Conservation (phyloP, 2,888 invertebrate species). For the Hydroisotoma schaefferi region DNA sequence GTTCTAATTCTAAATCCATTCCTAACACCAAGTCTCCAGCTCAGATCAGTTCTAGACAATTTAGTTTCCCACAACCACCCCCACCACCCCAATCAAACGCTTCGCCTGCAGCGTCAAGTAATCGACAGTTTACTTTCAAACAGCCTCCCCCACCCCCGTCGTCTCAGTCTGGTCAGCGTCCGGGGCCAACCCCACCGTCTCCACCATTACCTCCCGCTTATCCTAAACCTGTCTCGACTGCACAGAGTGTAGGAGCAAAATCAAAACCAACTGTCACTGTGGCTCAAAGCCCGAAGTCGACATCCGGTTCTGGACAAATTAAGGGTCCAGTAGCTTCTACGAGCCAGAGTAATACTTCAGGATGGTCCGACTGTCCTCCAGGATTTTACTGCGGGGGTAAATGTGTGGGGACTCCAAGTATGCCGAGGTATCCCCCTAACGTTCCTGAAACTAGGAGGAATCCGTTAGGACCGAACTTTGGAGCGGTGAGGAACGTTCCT, state of each 20-base stretch:
- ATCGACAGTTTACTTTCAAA: neutral
- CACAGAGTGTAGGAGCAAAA: neutral
- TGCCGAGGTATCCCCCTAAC: constrained; percentile 22
- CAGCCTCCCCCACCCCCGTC: constrained; percentile 3
- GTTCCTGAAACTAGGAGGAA: constrained; percentile 12
- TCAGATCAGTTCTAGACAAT: neutral
- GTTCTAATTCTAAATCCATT: neutral
- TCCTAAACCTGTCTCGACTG: neutral
- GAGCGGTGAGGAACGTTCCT: constrained; percentile 15
- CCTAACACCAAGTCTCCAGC: neutral
- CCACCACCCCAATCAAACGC: neutral
- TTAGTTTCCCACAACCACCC: constrained; percentile 1
- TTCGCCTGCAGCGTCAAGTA: neutral
- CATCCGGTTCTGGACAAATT: neutral
- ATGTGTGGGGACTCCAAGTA: constrained; percentile 10
- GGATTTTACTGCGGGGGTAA: constrained; percentile 9
- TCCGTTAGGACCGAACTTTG: constrained; percentile 10
- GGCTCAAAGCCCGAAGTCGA: neutral
- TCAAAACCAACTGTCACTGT: neutral
- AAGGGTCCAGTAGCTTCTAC: neutral
- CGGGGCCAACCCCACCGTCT: neutral
- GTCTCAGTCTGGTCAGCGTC: no score
- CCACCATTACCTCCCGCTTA: neutral
- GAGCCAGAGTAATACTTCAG: neutral
- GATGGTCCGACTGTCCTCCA: constrained; percentile 14